Percentiles rank a stretch among this genome's conserved stretches.
phyloP scores from a whole-genome alignment of 1,140 invertebrate genomes.

The Brachionus asplanchnoidis region DNA sequence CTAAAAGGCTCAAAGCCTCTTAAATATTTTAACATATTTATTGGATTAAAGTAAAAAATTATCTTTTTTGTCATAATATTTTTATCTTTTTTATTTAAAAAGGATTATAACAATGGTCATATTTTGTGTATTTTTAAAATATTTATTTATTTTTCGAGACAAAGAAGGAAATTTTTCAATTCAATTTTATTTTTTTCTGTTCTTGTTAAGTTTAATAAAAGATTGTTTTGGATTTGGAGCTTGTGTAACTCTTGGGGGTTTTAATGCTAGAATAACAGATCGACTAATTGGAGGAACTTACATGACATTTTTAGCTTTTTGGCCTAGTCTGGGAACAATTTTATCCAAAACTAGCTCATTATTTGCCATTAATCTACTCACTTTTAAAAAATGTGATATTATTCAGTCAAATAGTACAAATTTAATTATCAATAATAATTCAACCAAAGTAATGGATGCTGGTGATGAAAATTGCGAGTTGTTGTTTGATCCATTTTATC shows the following conservation, averaged over 20 bases:
- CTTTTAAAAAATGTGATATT: slow-evolving; percentile 2
- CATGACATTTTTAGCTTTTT: slow-evolving; percentile 28
- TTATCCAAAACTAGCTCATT: not conserved
- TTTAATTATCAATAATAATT: not conserved
- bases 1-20: not conserved
- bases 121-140: not conserved
- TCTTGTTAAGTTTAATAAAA: not conserved
- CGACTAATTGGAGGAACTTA: slow-evolving; percentile 14
- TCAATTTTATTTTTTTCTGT: not conserved
- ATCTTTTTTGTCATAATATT: not conserved
- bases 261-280: not conserved
- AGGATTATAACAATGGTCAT: not conserved
- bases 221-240: not conserved
- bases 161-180: not conserved
- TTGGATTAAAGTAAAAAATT: not conserved
- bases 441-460: not conserved
- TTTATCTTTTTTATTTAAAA: not conserved
- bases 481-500: slow-evolving; percentile 24
- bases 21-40: not conserved
- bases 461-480: not conserved
- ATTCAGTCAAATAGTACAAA: not conserved
- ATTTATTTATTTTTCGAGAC: not conserved
- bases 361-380: slow-evolving; percentile 4
- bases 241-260: not conserved
- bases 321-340: not conserved